Percentiles rank a stretch among this genome's conserved stretches.
These are phyloP conservation scores for Acestrorhynchus altus DNA, from an alignment of 2,797 vertebrate species.

Conservation along the genomic window DNA sequence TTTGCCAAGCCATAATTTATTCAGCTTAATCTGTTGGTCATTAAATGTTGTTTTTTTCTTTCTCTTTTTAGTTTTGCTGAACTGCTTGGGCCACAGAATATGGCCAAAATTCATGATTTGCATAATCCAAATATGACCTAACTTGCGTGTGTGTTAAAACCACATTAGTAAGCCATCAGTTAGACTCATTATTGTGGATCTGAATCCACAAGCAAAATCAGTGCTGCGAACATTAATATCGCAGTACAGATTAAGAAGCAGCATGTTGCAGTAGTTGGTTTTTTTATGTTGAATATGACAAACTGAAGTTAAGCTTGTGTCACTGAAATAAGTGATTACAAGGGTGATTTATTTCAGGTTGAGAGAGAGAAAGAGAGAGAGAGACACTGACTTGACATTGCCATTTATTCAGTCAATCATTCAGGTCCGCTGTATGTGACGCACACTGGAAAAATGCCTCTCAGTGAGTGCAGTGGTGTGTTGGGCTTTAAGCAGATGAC, in stretches of 20 bases:
- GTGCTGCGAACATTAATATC: neutral
- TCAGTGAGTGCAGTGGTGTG: neutral
- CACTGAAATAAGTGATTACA: conserved; percentile 1
- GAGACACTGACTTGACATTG: neutral
- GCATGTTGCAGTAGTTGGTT: neutral
- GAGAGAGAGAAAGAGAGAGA: neutral
- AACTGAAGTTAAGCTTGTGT: neutral
- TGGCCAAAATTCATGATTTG: neutral
- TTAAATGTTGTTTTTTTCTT: neutral
- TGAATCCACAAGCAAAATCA: neutral
- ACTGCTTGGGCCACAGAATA: neutral
- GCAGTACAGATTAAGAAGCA: neutral
- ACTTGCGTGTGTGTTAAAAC: neutral
- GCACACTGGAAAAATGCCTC: neutral
- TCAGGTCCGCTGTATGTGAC: conserved; percentile 3
- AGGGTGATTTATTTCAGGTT: neutral
- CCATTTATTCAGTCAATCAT: conserved; percentile 12
- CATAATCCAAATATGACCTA: neutral
- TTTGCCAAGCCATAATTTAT: conserved; percentile 27
- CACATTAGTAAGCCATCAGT: neutral
- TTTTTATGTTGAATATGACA: neutral
- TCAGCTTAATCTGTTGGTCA: neutral
- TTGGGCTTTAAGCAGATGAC: neutral
- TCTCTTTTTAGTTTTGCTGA: neutral
- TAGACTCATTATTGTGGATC: neutral